phyloP scores from a whole-genome alignment of 2,113 vertebrate species.

The Oncorhynchus gorbuscha region DNA sequence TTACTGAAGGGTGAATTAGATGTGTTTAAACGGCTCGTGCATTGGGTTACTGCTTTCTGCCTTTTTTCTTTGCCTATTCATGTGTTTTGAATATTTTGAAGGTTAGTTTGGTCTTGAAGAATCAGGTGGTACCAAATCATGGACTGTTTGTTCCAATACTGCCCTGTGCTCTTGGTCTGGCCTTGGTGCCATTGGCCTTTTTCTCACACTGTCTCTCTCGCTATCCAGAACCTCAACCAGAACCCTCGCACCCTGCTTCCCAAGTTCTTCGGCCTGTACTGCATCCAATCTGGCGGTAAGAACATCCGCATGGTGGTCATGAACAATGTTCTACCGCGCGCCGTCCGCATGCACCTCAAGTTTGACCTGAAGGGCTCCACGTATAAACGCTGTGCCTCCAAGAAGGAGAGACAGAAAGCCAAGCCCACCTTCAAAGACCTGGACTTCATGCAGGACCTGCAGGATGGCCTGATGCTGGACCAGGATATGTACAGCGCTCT shows the following conservation, averaged over 20 bases:
- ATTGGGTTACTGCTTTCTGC: no score
- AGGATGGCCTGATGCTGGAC: conserved; percentile 90
- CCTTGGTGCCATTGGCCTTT: no score
- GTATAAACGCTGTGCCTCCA: conserved; percentile 93
- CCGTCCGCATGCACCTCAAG: conserved; percentile 97
- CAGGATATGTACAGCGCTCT: conserved; percentile 89
- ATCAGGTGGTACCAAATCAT: no score
- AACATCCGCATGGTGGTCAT: conserved; percentile 98
- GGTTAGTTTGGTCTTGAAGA: no score
- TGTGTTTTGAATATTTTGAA: no score
- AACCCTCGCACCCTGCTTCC: conserved; percentile 95
- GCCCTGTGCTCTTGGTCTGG: no score
- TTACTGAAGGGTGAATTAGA: not conserved
- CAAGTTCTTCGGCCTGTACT: conserved; percentile 98
- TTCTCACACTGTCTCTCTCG: no score
- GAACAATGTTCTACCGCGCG: conserved; percentile 95
- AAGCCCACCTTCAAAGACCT: conserved; percentile 94
- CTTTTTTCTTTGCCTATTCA: no score
- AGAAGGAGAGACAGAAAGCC: conserved; percentile 93
- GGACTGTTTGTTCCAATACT: no score
- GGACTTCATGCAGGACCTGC: conserved; percentile 94
- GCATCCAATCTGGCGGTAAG: conserved; percentile 95
- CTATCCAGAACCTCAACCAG: conserved; percentile 91
- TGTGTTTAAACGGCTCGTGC: not conserved
- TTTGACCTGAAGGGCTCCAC: conserved; percentile 97